Evolutionary conservation across 2,113 vertebrate genomes (phyloP).

Genomic region (Ifrita kowaldi): DNA sequence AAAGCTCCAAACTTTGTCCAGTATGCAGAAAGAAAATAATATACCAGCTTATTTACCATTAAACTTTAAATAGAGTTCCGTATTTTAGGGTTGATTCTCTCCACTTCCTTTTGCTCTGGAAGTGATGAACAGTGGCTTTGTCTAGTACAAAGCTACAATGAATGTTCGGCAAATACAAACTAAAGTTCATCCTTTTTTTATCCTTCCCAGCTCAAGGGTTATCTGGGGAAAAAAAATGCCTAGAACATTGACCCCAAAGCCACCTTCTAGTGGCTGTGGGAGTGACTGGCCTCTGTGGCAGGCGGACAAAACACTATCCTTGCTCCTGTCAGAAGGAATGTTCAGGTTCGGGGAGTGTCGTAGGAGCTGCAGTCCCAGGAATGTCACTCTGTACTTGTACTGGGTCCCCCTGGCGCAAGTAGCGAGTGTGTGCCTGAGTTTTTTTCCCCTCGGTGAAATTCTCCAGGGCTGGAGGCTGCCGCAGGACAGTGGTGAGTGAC

Average conservation of each 20-base stretch:
- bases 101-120: neutral
- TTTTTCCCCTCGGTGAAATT: neutral
- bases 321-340: neutral
- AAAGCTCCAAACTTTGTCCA: neutral
- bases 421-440: rapidly evolving
- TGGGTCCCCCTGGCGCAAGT: neutral
- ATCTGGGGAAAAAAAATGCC: neutral
- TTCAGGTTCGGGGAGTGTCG: rapidly evolving
- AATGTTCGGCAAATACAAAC: neutral
- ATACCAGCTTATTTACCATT: neutral
- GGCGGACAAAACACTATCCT: rapidly evolving
- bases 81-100: neutral
- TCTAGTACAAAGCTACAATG: neutral
- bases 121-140: neutral
- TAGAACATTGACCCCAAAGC: neutral
- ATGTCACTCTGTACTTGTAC: rapidly evolving
- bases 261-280: neutral
- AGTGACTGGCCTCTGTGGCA: no score
- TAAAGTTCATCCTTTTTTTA: neutral
- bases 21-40: neutral
- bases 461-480: neutral
- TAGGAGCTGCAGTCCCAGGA: neutral
- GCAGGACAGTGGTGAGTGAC: neutral
- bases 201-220: neutral
- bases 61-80: neutral